A percentile compares a stretch with the other conserved stretches of the same genome.
phyloP scores from a whole-genome alignment of 2,113 vertebrate species.

The Odobenus rosmarus region DNA sequence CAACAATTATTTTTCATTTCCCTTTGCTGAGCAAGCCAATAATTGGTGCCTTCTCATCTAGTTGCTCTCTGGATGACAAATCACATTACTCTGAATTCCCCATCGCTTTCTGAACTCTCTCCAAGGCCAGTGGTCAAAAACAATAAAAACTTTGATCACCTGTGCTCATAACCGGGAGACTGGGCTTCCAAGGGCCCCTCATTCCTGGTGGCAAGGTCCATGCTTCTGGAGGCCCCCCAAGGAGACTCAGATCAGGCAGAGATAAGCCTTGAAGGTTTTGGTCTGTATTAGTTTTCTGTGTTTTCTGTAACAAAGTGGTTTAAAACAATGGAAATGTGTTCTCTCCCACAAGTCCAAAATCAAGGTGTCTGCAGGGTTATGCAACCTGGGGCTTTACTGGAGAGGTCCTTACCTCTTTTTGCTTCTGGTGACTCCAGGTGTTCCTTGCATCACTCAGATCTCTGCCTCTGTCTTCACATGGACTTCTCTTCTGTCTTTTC shows the following conservation, averaged over 20 bases:
- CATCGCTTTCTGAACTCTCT: neutral
- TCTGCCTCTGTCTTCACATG: neutral
- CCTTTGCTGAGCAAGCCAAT: conserved; percentile 31
- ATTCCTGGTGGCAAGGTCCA: neutral
- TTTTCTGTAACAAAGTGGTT: neutral
- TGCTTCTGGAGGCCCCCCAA: neutral
- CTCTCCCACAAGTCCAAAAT: neutral
- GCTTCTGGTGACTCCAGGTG: neutral
- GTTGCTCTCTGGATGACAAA: conserved; percentile 50
- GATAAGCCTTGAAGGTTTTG: neutral
- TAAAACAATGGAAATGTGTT: neutral
- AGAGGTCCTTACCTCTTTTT: neutral
- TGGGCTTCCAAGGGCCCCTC: neutral
- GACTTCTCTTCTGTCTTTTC: neutral
- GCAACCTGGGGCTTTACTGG: neutral
- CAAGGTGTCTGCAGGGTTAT: neutral
- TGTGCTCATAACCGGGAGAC: neutral
- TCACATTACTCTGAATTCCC: conserved; percentile 37
- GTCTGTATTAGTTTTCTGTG: neutral
- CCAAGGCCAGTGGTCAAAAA: neutral
- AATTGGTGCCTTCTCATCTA: conserved; percentile 49
- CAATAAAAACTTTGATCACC: conserved; percentile 48
- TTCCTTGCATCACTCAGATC: neutral
- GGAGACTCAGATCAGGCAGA: neutral
- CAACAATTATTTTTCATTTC: conserved; percentile 64